Evolutionary conservation across 35 echinoderm and acorn worm genomes (phyloP).

Genomic region (Heliocidaris tuberculata): DNA sequence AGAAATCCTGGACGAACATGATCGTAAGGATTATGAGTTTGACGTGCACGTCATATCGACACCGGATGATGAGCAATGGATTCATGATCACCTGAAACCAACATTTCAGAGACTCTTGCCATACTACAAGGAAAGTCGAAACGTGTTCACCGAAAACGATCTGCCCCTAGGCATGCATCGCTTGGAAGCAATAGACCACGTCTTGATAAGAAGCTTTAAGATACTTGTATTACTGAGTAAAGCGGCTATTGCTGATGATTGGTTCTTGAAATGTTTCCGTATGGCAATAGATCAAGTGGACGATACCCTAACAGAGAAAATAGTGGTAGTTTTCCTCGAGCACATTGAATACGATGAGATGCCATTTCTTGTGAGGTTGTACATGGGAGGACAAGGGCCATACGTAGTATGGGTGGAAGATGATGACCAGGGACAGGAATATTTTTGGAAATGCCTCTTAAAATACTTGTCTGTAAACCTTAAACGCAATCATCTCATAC

Average conservation of each 20-base stretch:
- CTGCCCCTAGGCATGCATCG: neutral
- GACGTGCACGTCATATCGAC: neutral
- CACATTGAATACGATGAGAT: neutral
- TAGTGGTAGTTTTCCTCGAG: neutral
- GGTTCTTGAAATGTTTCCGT: neutral
- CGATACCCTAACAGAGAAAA: neutral
- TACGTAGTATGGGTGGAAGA: neutral
- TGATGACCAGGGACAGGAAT: neutral
- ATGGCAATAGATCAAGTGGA: neutral
- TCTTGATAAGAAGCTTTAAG: neutral
- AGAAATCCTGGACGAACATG: neutral
- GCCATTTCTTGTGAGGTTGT: conserved; percentile 1
- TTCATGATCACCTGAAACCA: neutral
- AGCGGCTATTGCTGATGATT: neutral
- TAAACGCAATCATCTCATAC: neutral
- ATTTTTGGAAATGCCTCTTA: neutral
- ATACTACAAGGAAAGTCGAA: neutral
- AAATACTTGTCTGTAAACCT: neutral
- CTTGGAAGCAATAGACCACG: neutral
- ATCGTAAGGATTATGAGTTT: neutral
- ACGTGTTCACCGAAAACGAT: neutral
- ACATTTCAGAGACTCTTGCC: neutral
- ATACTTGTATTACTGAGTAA: neutral
- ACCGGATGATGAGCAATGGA: neutral
- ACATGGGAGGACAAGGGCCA: neutral